Evolutionary conservation across 2,797 vertebrate genomes (phyloP), one percentile per base, ranked within the genome.

Genomic region (Lepus oiostolus): DNA sequence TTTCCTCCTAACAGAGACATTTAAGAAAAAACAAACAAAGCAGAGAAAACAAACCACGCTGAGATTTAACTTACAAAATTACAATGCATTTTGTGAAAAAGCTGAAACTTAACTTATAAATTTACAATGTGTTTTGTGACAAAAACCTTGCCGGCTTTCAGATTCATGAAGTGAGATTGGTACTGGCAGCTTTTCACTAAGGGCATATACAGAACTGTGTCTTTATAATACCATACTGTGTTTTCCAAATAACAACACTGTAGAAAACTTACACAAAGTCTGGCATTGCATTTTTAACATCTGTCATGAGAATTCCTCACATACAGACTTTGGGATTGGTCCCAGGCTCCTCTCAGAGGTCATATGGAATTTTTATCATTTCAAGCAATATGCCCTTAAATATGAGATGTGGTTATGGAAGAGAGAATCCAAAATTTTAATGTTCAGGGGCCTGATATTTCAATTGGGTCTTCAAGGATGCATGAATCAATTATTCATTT

Each of bases 1-100:
- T 21, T 76, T 93, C 76, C 95, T 88, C 91, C 77, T 60, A 80
- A 96, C 76, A 86, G 12, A 83, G 93, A 72, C 13, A 5, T 58
- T 90, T 60, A 86, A 75, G 91, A 94, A 91, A 85, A 96, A 96
- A 90, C 17, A 92, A 86, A 83, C 7, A 81, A 70, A 74, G 60
- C 79, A 89, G 84, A 93, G 75, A 83, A 96, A 96, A 72, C 79
- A 79, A 67, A 30, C 50, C 7, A 4, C 1, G n/a, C 28, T 8
- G 63, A 87, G 38, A 47, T 52, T 42, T 32, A 47, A 42, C 54
- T 87, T 90, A 70, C 30, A 86, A 62, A 52, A 71, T 38, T 24
- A 76, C 82, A 42, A 28, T 0, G 35, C n/a, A 35, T 68, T 70
- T 42, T 47, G 16, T 84, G 60, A 32, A 82, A 30, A 26, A 58